phyloP scores from a whole-genome alignment of 2,113 vertebrate species.

The Nestor notabilis region DNA sequence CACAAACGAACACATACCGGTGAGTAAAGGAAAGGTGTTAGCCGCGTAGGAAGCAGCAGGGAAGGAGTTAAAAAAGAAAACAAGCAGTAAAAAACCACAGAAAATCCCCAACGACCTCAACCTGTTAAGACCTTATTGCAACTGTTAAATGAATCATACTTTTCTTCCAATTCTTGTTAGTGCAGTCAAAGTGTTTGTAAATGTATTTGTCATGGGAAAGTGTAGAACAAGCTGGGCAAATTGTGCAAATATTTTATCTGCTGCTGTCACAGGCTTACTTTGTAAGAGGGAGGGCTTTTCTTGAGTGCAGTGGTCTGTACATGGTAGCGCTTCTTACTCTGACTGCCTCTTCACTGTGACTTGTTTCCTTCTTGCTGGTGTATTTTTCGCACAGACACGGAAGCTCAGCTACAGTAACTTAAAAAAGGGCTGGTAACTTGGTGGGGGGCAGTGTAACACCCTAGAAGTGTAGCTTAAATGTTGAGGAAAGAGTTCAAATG shows the following conservation, averaged over 20 bases:
- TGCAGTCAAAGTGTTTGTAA: not conserved
- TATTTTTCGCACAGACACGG: not conserved
- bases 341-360: not conserved
- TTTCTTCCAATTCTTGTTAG: not conserved
- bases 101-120: rapidly evolving
- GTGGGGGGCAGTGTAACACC: not conserved
- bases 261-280: too few species aligned
- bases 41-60: rapidly evolving
- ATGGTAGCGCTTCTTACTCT: not conserved
- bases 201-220: rapidly evolving
- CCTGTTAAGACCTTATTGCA: not conserved
- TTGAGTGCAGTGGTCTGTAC: not conserved
- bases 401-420: not conserved
- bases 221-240: not conserved
- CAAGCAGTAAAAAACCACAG: not conserved
- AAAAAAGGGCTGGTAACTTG: not conserved
- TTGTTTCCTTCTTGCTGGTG: not conserved
- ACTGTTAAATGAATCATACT: not conserved
- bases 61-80: not conserved
- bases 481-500: not conserved
- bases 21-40: slow-evolving; percentile 49
- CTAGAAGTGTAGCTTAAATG: not conserved
- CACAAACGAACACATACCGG: slow-evolving; percentile 98
- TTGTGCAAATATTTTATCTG: not conserved
- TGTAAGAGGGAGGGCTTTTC: too few species aligned